A percentile compares a stretch with the other conserved stretches of the same genome.
Conservation (phyloP, 2,888 invertebrate genomes). For the Eupithecia centaureata region DNA sequence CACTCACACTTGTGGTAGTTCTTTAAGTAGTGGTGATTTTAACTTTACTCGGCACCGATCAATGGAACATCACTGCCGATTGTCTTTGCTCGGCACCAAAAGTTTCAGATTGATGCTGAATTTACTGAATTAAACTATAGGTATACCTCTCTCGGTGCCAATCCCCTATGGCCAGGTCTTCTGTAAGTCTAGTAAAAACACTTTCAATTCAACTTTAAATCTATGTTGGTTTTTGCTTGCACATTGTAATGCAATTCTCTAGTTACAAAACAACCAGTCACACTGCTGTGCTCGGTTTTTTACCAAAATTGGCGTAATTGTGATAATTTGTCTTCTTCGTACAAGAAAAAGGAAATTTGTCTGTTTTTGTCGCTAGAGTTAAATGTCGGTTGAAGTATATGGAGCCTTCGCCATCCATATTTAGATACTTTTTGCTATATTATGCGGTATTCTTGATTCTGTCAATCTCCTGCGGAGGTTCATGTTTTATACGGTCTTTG, state of each 20-base stretch:
- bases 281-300: slow-evolving; percentile 11
- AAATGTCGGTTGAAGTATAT: slow-evolving; percentile 11
- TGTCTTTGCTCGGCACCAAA: not conserved
- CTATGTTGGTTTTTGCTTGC: not conserved
- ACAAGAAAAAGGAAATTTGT: slow-evolving; percentile 13
- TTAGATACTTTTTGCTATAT: slow-evolving; percentile 11
- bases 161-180: not conserved
- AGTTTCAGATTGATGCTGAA: not conserved
- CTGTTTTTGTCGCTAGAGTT: slow-evolving; percentile 10
- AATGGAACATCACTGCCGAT: not conserved
- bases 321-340: slow-evolving; percentile 32
- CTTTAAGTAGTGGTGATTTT: not conserved
- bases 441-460: slow-evolving; percentile 11
- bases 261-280: slow-evolving; percentile 16
- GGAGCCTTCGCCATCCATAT: slow-evolving; percentile 7
- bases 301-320: slow-evolving; percentile 34
- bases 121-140: not conserved
- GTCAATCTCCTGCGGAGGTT: slow-evolving; percentile 10
- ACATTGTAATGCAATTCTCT: slow-evolving; percentile 1
- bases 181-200: not conserved
- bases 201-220: not conserved
- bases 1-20: no score
- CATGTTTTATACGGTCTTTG: not conserved
- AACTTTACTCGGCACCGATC: not conserved
- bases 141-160: not conserved